phyloP scores from a whole-genome alignment of 1,140 invertebrate species.

The Aphelinus certus region DNA sequence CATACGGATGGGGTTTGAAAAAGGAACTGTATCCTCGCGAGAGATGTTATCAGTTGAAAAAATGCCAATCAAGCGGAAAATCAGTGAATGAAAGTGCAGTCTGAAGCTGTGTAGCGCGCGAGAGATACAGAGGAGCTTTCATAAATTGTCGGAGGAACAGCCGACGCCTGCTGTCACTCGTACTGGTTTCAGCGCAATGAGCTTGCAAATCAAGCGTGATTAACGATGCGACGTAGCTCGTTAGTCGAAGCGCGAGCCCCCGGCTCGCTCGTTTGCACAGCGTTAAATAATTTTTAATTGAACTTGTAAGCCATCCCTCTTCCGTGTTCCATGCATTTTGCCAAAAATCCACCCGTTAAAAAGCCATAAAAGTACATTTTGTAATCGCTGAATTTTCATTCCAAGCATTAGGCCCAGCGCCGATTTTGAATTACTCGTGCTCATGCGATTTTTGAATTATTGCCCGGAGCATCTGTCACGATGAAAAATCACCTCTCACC shows the following conservation, averaged over 20 bases:
- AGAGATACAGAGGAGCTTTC: slow-evolving; percentile 11
- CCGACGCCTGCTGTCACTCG: slow-evolving; percentile 30
- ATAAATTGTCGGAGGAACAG: slow-evolving; percentile 29
- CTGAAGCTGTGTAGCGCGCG: neutral
- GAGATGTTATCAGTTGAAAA: neutral
- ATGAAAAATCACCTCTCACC: no score
- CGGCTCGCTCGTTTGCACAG: slow-evolving; percentile 21
- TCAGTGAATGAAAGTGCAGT: neutral
- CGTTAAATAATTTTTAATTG: slow-evolving; percentile 41
- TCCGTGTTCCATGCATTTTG: slow-evolving; percentile 14
- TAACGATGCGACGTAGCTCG: slow-evolving; percentile 42
- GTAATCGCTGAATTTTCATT: no score
- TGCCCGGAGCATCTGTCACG: no score
- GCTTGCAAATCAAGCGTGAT: slow-evolving; percentile 53
- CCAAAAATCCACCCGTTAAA: neutral
- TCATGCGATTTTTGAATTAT: no score
- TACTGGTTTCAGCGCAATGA: slow-evolving; percentile 46
- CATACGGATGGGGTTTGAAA: neutral
- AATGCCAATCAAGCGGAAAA: slow-evolving; percentile 20
- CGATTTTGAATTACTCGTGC: no score
- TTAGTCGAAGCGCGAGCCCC: slow-evolving; percentile 30
- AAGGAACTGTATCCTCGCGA: neutral
- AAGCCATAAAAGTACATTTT: no score
- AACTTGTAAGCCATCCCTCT: slow-evolving; percentile 9
- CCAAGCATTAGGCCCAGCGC: no score